A percentile compares a stretch with the other conserved stretches of the same genome.
Conservation (phyloP, 2,113 vertebrate genomes). For the Hippoglossus stenolepis region DNA sequence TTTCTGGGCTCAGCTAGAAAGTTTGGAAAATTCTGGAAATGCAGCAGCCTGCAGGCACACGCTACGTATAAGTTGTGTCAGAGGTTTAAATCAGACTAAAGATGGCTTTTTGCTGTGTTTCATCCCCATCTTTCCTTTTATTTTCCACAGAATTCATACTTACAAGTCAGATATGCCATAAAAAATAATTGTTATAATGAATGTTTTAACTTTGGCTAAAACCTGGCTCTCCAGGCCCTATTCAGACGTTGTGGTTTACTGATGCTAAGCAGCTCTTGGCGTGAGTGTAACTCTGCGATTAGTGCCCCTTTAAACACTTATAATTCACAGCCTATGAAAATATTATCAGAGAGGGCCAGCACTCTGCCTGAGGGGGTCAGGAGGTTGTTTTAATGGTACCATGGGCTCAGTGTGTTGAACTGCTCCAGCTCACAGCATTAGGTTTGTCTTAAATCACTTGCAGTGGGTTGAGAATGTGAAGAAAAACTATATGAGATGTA, state of each 20-base stretch:
- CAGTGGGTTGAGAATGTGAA: conserved; percentile 52
- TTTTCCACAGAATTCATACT: conserved; percentile 64
- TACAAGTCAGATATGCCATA: conserved; percentile 63
- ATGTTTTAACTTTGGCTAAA: conserved; percentile 71
- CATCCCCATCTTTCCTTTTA: conserved; percentile 42
- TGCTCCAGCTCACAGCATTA: conserved; percentile 61
- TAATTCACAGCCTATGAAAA: conserved; percentile 82
- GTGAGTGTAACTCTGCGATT: conserved; percentile 65
- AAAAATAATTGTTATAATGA: conserved; percentile 74
- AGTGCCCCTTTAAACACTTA: conserved; percentile 78
- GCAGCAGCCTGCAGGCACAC: neutral
- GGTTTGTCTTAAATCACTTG: conserved; percentile 72
- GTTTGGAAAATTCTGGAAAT: conserved; percentile 31
- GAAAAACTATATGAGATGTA: conserved; percentile 60
- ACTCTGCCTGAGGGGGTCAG: conserved; percentile 75
- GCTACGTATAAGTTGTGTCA: conserved; percentile 9
- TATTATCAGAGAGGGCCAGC: conserved; percentile 78
- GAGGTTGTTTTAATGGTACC: conserved; percentile 75
- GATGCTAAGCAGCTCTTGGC: conserved; percentile 77
- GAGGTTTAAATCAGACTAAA: conserved; percentile 52
- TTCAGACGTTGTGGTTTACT: conserved; percentile 69
- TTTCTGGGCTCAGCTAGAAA: conserved; percentile 11
- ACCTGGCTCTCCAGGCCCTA: conserved; percentile 41
- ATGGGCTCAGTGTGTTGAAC: conserved; percentile 70
- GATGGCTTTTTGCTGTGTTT: conserved; percentile 48